Conservation (phyloP, 2,113 vertebrate species). For the Aythya baeri region DNA sequence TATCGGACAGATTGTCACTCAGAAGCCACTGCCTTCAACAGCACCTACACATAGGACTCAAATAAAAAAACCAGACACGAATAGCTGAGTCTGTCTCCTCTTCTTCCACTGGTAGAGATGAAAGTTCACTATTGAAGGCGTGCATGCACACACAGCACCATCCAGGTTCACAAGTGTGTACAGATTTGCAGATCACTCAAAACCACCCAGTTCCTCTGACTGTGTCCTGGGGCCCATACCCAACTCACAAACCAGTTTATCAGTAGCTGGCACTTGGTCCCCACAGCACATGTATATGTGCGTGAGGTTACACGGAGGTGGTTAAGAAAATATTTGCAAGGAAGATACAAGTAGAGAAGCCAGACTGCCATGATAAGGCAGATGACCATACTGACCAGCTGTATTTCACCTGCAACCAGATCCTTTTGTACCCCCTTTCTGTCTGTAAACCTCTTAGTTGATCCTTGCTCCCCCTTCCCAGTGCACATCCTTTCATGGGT, state of each 20-base stretch:
- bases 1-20: neutral
- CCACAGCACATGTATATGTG: accelerated
- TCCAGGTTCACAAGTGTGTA: neutral
- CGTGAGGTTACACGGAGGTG: neutral
- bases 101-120: neutral
- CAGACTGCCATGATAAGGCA: neutral
- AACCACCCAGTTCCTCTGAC: neutral
- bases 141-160: accelerated
- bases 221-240: neutral
- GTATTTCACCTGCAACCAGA: neutral
- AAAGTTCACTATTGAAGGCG: neutral
- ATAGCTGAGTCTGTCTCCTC: neutral
- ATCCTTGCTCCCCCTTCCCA: neutral
- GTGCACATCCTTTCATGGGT: accelerated
- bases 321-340: neutral
- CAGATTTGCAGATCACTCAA: accelerated
- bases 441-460: accelerated
- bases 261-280: neutral
- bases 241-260: neutral
- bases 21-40: neutral
- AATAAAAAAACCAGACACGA: neutral
- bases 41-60: neutral
- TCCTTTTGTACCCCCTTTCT: neutral
- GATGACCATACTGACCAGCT: neutral
- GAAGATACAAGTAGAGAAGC: neutral